phyloP scores from a whole-genome alignment of 2,797 vertebrate species.

The Cirrhinus mrigala region DNA sequence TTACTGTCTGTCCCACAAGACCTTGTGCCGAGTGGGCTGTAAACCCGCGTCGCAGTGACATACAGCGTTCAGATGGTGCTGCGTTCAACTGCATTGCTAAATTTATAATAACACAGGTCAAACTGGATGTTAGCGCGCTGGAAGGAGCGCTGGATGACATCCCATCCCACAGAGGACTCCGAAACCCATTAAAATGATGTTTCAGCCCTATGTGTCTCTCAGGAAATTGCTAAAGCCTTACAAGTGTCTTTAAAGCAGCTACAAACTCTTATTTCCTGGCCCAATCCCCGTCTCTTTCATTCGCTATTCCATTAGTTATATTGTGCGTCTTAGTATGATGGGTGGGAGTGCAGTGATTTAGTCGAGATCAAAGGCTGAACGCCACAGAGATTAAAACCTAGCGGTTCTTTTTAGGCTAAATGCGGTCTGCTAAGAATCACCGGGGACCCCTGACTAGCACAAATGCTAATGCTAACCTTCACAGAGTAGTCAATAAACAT shows the following conservation, averaged over 20 bases:
- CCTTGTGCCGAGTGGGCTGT: constrained; percentile 18
- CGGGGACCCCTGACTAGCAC: constrained; percentile 18
- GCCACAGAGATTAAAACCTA: constrained; percentile 43
- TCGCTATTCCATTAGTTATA: constrained; percentile 45
- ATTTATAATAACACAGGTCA: constrained; percentile 24
- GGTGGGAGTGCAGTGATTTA: constrained; percentile 36
- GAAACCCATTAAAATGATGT: constrained; percentile 33
- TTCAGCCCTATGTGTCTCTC: constrained; percentile 15
- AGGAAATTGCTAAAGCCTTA: constrained; percentile 49
- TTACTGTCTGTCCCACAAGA: constrained; percentile 36
- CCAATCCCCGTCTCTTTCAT: constrained; percentile 15
- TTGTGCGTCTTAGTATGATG: constrained; percentile 29
- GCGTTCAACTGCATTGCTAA: constrained; percentile 17
- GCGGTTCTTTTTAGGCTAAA: constrained; percentile 41
- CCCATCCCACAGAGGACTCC: constrained; percentile 3
- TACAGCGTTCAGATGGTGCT: not conserved
- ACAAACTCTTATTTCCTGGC: constrained; percentile 21
- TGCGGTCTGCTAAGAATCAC: constrained; percentile 20
- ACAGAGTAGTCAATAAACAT: constrained; percentile 56
- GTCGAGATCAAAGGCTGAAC: constrained; percentile 53
- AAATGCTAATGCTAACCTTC: constrained; percentile 47
- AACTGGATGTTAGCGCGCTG: not conserved
- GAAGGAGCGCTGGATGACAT: constrained; percentile 16
- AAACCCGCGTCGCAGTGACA: constrained; percentile 14
- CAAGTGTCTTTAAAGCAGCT: constrained; percentile 34